These are phyloP conservation scores for Periparus ater DNA, from an alignment of 2,797 vertebrate genomes.

Conservation along the genomic window DNA sequence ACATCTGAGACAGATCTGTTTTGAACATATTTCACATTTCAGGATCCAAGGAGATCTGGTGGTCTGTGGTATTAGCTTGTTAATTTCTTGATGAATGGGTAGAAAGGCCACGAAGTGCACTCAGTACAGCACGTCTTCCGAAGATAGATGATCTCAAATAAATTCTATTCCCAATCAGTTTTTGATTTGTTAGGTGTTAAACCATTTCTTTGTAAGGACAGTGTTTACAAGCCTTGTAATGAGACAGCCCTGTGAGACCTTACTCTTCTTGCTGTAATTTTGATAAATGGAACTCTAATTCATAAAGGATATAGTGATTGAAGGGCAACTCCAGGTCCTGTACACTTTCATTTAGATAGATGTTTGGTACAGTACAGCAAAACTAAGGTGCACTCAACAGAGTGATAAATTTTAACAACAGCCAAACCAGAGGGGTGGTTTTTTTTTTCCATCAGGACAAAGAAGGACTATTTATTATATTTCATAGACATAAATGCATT, in stretches of 20 bases:
- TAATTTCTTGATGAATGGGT: slow-evolving; percentile 81
- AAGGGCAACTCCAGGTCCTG: slow-evolving; percentile 75
- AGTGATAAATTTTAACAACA: slow-evolving; percentile 64
- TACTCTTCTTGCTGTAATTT: slow-evolving; percentile 82
- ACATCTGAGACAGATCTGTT: slow-evolving; percentile 54
- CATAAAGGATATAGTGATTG: slow-evolving; percentile 82
- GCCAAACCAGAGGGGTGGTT: not conserved
- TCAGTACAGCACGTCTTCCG: slow-evolving; percentile 64
- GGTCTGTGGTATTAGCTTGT: slow-evolving; percentile 70
- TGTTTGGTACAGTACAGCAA: slow-evolving; percentile 68
- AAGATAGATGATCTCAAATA: slow-evolving; percentile 81
- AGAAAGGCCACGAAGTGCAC: slow-evolving; percentile 72
- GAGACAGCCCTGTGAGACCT: slow-evolving; percentile 80
- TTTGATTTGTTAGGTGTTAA: slow-evolving; percentile 85
- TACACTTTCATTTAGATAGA: slow-evolving; percentile 83
- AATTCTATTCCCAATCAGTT: slow-evolving; percentile 78
- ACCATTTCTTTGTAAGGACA: slow-evolving; percentile 81
- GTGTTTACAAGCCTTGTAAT: slow-evolving; percentile 84
- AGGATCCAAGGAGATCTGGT: slow-evolving; percentile 55
- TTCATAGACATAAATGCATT: slow-evolving; percentile 31
- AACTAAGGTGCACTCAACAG: slow-evolving; percentile 61
- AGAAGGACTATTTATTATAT: not conserved
- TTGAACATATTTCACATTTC: slow-evolving; percentile 55
- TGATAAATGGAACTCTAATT: slow-evolving; percentile 88
- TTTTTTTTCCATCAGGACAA: not conserved